Evolutionary conservation across 2,797 vertebrate genomes (phyloP), one percentile per base, ranked within the genome.

Genomic region (Acipenser ruthenus): DNA sequence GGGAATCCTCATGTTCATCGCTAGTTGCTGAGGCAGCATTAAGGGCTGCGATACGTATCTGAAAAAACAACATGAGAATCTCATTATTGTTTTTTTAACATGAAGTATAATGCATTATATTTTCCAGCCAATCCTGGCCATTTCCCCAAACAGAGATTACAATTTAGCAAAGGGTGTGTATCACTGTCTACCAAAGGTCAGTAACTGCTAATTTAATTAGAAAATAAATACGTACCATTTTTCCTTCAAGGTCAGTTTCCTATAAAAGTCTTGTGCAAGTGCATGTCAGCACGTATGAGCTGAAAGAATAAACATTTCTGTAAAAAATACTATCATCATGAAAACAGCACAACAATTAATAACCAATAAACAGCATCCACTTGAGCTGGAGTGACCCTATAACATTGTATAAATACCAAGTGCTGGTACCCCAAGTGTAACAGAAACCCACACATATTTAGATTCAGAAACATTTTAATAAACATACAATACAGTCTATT

Each of bases 41-140:
- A 67, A 99, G 81, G 1, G 96, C 96, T 62, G 97, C 96, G 0
- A 99, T 99, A 63, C 96, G 92, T 70, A 99, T 99, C 97, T 99
- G 75, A 68, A 51, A 62, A 73, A 63, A 0, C 6, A 55, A 62
- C 10, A 3, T 11, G 15, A 11, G 11, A 60, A 60, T 12, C 51
- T 8, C 11, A 52, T 52, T 11, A 11, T 8, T 11, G 8, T 52
- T 52, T 52, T 11, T 56, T 56, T 12, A 56, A 56, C 11, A 56
- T 12, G 6, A 56, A 3, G 15, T 56, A 12, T 6, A 6, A 10
- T 56, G 55, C 11, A 2, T 56, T 6, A 56, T 10, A 12, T 12
- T 6, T 56, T 10, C 6, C 10, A 8, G 8, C 1, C 55, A 56
- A 10, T 11, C 13, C 11, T 56, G 11, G 6, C 11, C 11, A 10